phyloP scores from a whole-genome alignment of 1,140 invertebrate genomes.

The Drosophila pectinifera region DNA sequence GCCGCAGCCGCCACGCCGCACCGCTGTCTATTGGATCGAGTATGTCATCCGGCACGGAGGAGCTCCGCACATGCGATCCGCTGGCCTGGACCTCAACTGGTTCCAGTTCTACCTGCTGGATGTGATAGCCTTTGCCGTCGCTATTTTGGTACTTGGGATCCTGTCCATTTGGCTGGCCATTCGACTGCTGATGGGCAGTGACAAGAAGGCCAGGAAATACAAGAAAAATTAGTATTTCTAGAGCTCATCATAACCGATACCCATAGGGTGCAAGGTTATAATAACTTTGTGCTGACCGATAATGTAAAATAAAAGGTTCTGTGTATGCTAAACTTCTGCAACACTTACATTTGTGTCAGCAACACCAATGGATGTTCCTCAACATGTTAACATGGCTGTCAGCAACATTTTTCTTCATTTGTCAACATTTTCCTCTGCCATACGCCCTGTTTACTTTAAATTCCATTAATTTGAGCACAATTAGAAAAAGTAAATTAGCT shows the following conservation, averaged over 20 bases:
- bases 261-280: no score
- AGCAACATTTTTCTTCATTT: no score
- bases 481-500: no score
- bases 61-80: slow-evolving; percentile 86
- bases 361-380: no score
- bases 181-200: slow-evolving; percentile 29
- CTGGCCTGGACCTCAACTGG: slow-evolving; percentile 86
- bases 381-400: no score
- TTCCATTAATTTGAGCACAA: no score
- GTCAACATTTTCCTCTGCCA: no score
- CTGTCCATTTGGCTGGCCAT: slow-evolving; percentile 18
- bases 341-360: no score
- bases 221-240: slow-evolving; percentile 31
- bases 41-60: slow-evolving; percentile 87
- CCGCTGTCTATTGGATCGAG: slow-evolving; percentile 88
- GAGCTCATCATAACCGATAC: background rate
- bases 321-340: no score
- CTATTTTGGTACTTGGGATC: background rate
- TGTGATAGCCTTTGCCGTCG: slow-evolving; percentile 77
- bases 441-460: no score
- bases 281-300: no score
- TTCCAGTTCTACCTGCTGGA: slow-evolving; percentile 88
- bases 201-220: slow-evolving; percentile 15
- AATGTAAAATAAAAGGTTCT: no score
- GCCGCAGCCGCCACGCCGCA: slow-evolving; percentile 85